Evolutionary conservation across 2,888 invertebrate genomes (phyloP), one percentile per base, ranked within the genome.

Genomic region (Drosophila bunnanda): DNA sequence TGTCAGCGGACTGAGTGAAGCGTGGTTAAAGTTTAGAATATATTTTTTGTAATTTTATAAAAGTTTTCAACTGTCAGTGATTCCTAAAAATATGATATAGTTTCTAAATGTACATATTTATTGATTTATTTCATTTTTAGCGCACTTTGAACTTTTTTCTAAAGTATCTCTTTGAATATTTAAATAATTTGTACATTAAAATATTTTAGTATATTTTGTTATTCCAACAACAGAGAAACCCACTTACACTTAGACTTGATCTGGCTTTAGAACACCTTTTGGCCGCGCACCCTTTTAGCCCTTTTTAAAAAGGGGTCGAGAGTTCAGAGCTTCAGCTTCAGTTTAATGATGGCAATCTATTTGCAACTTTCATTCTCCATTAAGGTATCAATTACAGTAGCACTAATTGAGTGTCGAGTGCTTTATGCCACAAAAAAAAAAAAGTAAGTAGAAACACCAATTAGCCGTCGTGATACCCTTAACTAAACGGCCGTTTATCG

Each of bases 401-500:
- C 43, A 36, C 64, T 65, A 65, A 65, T 60, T 60, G 64, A 52
- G 61, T 32, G 39, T 20, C 38, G 25, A 59, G 30, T 58, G 48
- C 32, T 46, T 5, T 28, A 46, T 46, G 46, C n/a, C 9, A 28
- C 28, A 39, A 56, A 34, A 12, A 17, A 36, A 53, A 32, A 17
- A 8, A 4, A 12, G 12, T 32, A 32, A 12, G 12, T 32, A 32
- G 10, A 20, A 36, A 41, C 17, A 36, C 36, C 43, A 66, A 65
- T 67, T 55, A 65, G 54, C 48, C 54, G 36, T n/a, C 54, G 30
- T 48, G 54, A 65, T 67, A 50, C 13, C 60, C 34, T 43, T 52
- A 57, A 66, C 60, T 53, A 65, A 57, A 69, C 36, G 38, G 67
- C 44, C 55, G 20, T 60, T 70, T 70, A 70, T 69, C 43, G 59